Evolutionary conservation across 35 echinoderm and acorn worm genomes (phyloP).

Genomic region (Chiridota heheva): DNA sequence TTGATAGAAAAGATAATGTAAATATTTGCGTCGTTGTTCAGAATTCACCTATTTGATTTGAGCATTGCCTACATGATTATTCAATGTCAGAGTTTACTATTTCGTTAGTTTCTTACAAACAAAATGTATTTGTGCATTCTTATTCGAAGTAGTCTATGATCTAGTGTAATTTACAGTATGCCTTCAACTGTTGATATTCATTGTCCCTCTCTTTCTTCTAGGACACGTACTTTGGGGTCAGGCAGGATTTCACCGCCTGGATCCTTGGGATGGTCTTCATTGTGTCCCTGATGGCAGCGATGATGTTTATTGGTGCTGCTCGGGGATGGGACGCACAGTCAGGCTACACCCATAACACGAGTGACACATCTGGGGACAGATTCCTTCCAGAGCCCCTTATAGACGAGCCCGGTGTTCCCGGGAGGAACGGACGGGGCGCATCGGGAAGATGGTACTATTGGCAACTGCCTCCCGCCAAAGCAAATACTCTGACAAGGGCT

Average conservation of each 20-base stretch:
- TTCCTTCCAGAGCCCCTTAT: conserved; percentile 73
- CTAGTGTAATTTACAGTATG: no score
- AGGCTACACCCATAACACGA: conserved; percentile 73
- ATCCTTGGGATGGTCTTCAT: conserved; percentile 69
- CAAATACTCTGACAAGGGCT: conserved; percentile 47
- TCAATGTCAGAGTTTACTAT: no score
- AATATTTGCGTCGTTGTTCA: no score
- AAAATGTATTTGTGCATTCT: no score
- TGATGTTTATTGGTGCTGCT: conserved; percentile 52
- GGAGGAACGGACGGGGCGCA: conserved; percentile 53
- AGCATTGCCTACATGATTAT: no score
- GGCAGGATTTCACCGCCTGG: conserved; percentile 76
- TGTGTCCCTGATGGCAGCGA: conserved; percentile 27
- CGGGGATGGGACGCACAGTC: conserved; percentile 81
- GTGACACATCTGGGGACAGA: conserved; percentile 55
- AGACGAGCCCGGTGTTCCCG: conserved; percentile 48
- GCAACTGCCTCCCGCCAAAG: conserved; percentile 63
- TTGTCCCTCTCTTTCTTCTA: neutral
- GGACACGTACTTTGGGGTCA: conserved; percentile 7
- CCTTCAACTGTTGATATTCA: no score
- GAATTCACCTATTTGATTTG: no score
- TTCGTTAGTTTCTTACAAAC: no score
- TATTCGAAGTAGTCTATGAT: no score
- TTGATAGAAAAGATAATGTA: no score
- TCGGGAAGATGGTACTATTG: conserved; percentile 85